phyloP scores from a whole-genome alignment of 2,113 vertebrate genomes.

The Numida meleagris region DNA sequence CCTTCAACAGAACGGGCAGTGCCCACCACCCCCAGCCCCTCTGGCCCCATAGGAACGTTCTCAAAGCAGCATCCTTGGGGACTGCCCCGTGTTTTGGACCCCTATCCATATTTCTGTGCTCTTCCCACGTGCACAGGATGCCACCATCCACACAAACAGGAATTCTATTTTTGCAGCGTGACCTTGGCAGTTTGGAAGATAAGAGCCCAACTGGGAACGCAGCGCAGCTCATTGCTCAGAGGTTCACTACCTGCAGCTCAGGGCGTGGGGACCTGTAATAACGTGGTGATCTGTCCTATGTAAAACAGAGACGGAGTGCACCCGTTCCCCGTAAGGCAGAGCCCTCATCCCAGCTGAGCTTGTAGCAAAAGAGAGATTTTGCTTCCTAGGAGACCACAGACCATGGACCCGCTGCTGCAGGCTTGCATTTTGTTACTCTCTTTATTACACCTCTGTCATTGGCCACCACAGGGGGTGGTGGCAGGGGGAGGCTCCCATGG shows the following conservation, averaged over 20 bases:
- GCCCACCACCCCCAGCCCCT: background rate
- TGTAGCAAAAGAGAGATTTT: too few relatives aligned
- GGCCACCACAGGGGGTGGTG: background rate
- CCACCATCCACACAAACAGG: background rate
- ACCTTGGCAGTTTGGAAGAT: slow-evolving; percentile 5
- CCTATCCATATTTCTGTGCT: background rate
- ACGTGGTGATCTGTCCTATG: background rate
- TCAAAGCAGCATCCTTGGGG: background rate
- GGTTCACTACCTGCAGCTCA: background rate
- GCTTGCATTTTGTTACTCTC: too few relatives aligned
- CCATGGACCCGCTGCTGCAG: too few relatives aligned
- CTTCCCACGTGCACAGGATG: background rate
- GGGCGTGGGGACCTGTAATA: background rate
- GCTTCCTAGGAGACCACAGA: too few relatives aligned
- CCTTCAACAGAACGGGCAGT: background rate
- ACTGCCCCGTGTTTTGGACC: background rate
- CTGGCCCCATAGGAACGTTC: background rate
- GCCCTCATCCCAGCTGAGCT: too few relatives aligned
- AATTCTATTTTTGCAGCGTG: slow-evolving; percentile 9
- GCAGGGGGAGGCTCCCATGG: background rate
- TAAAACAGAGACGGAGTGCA: too few relatives aligned
- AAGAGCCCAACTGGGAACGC: rapidly evolving
- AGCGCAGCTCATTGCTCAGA: background rate
- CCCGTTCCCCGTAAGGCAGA: too few relatives aligned
- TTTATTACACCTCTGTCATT: too few relatives aligned